Percentiles rank a stretch among this genome's conserved stretches.
These are phyloP conservation scores for Raphicerus campestris DNA, from an alignment of 2,113 vertebrate species.

Conservation along the genomic window DNA sequence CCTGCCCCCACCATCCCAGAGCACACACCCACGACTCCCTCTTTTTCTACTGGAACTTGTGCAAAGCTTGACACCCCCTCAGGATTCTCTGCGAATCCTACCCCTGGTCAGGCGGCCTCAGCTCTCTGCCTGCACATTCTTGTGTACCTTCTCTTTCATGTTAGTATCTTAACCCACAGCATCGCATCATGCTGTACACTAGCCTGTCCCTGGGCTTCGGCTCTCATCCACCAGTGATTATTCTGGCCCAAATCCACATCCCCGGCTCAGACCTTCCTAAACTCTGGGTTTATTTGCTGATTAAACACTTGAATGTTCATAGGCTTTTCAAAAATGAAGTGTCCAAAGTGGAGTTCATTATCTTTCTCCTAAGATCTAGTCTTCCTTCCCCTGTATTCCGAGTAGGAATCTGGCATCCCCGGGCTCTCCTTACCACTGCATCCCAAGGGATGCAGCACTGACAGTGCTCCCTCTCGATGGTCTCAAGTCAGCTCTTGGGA, in stretches of 20 bases:
- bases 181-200: fast-evolving
- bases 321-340: not conserved
- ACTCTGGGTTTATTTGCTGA: not conserved
- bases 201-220: not conserved
- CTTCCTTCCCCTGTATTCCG: not conserved
- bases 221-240: not conserved
- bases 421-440: not conserved
- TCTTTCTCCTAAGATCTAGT: not conserved
- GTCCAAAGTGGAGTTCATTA: not conserved
- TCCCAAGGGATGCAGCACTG: not conserved
- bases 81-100: not conserved
- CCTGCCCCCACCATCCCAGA: not conserved
- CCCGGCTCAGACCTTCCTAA: not conserved
- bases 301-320: not conserved
- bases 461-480: not conserved
- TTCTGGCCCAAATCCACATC: not conserved
- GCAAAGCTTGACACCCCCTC: not conserved
- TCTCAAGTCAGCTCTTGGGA: not conserved
- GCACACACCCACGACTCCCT: not conserved
- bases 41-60: not conserved
- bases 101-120: not conserved
- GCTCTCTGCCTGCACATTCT: not conserved
- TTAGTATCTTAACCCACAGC: not conserved
- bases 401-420: not conserved
- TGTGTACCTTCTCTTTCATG: not conserved